These are phyloP conservation scores for Morpho achilles DNA, from an alignment of 2,888 invertebrate genomes.

Conservation along the genomic window DNA sequence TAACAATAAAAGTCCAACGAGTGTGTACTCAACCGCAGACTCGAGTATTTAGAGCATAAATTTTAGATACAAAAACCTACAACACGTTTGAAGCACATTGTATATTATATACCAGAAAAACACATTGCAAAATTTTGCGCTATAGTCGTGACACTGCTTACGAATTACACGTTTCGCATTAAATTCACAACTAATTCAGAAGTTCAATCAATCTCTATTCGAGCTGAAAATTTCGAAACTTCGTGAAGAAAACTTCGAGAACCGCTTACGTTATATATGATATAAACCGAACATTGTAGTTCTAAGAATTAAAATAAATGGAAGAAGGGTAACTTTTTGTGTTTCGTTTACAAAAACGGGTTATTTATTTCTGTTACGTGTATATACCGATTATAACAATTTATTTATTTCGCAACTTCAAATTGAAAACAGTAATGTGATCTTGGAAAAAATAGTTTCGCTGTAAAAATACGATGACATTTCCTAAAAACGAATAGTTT, in stretches of 20 bases:
- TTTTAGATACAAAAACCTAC: slow-evolving; percentile 50
- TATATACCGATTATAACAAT: no score
- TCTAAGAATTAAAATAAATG: background rate
- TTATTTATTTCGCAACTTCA: no score
- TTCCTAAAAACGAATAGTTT: no score
- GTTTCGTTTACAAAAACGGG: no score
- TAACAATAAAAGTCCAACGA: slow-evolving; percentile 52
- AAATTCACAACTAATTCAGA: slow-evolving; percentile 25
- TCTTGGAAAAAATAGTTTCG: no score
- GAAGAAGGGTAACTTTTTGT: no score
- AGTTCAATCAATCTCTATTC: slow-evolving; percentile 26
- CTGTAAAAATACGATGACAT: no score
- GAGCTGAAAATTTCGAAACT: slow-evolving; percentile 44
- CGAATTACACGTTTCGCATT: slow-evolving; percentile 12
- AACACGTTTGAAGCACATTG: slow-evolving; percentile 29
- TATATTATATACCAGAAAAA: slow-evolving; percentile 12
- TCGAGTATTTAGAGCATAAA: slow-evolving; percentile 58
- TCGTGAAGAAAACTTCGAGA: slow-evolving; percentile 16
- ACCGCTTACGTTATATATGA: slow-evolving; percentile 20
- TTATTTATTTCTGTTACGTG: no score
- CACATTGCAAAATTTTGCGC: background rate
- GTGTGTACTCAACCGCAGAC: slow-evolving; percentile 41
- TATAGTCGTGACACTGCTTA: slow-evolving; percentile 6
- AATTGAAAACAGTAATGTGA: no score
- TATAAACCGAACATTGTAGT: slow-evolving; percentile 13